Evolutionary conservation across 2,797 vertebrate genomes (phyloP).

Genomic region (Caiman crocodilus): DNA sequence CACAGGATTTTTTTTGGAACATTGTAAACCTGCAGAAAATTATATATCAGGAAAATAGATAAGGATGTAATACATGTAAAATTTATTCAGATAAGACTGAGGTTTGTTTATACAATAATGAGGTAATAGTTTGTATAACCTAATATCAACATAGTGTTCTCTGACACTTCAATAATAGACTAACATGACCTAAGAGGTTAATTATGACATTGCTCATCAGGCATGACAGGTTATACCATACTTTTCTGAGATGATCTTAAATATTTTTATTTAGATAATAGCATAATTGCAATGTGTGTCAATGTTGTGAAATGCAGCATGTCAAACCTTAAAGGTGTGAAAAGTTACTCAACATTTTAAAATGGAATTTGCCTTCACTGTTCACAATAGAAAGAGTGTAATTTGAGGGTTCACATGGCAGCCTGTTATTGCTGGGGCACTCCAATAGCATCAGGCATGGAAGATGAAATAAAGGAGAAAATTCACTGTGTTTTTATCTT

Average conservation of each 20-base stretch:
- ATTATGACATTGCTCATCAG: constrained; percentile 60
- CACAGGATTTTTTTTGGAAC: background rate
- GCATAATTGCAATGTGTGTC: constrained; percentile 17
- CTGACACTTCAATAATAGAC: constrained; percentile 67
- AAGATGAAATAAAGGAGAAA: background rate
- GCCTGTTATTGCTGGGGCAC: background rate
- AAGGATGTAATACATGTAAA: constrained; percentile 8
- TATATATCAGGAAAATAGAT: constrained; percentile 30
- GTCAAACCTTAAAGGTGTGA: constrained; percentile 28
- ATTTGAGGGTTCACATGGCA: background rate
- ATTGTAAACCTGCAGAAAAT: constrained; percentile 8
- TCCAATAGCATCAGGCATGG: background rate
- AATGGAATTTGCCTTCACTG: background rate
- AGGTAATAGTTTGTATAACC: constrained; percentile 69
- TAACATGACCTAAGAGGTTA: constrained; percentile 70
- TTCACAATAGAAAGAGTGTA: background rate
- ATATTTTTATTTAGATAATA: constrained; percentile 41
- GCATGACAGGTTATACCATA: constrained; percentile 40
- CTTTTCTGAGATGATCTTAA: constrained; percentile 50
- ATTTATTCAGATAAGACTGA: constrained; percentile 58
- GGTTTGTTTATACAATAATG: constrained; percentile 50
- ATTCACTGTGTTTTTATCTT: background rate
- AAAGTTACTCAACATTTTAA: background rate
- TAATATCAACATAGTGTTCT: constrained; percentile 58
- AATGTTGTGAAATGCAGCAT: constrained; percentile 28